Percentiles rank a stretch among this genome's conserved stretches.
phyloP scores from a whole-genome alignment of 1,140 invertebrate genomes.

The Brachionus plicatilis region DNA sequence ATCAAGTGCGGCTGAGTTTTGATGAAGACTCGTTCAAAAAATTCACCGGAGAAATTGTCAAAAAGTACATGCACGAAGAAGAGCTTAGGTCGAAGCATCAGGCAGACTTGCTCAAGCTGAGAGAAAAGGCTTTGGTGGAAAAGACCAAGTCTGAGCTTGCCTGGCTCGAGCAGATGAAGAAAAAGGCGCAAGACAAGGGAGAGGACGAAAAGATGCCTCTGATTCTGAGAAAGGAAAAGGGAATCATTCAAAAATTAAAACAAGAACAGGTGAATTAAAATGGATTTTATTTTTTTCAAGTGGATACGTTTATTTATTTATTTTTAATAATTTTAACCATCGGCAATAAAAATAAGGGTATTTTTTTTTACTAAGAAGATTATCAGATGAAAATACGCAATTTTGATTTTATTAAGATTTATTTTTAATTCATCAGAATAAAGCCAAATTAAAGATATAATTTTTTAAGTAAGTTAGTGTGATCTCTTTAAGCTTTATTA shows the following conservation, averaged over 20 bases:
- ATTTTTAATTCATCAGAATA: too few species aligned
- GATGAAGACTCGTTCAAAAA: constrained; percentile 51
- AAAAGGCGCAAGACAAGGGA: constrained; percentile 51
- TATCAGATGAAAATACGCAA: too few species aligned
- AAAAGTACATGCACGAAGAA: constrained; percentile 55
- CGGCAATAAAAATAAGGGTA: too few species aligned
- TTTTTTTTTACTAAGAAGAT: too few species aligned
- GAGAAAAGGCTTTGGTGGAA: constrained; percentile 61
- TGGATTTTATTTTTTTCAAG: too few species aligned
- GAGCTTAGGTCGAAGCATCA: constrained; percentile 52
- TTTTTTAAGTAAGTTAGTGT: too few species aligned
- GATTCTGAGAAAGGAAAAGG: constrained; percentile 60
- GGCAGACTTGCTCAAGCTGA: constrained; percentile 54
- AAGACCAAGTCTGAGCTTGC: constrained; percentile 61
- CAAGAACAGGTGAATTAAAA: constrained; percentile 50
- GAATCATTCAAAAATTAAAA: constrained; percentile 56
- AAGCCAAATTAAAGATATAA: too few species aligned
- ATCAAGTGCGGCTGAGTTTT: neutral
- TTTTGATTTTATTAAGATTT: too few species aligned
- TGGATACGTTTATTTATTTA: neutral
- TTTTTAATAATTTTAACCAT: too few species aligned
- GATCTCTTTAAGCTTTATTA: too few species aligned
- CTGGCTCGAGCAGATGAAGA: constrained; percentile 59
- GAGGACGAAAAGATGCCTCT: constrained; percentile 58
- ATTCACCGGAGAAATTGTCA: constrained; percentile 53